A percentile compares a stretch with the other conserved stretches of the same genome.
Evolutionary conservation across 2,113 vertebrate species (phyloP).

Genomic region (Catagonus wagneri): DNA sequence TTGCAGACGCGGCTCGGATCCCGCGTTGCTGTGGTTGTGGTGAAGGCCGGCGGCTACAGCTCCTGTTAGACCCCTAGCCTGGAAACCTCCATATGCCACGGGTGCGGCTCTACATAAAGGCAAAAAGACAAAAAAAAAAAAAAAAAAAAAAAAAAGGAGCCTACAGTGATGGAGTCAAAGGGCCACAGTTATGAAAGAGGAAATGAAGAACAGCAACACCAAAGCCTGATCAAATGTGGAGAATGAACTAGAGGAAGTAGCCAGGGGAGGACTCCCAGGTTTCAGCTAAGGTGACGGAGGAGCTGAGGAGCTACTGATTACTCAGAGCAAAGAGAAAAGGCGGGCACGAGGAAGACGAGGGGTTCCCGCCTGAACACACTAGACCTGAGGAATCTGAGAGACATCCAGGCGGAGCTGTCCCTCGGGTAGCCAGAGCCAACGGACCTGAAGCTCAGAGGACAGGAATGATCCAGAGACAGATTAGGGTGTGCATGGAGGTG

Average conservation of each 20-base stretch:
- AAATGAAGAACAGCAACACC: not conserved
- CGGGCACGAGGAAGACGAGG: not conserved
- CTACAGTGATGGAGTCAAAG: not conserved
- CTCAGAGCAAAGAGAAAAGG: not conserved
- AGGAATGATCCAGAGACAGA: not conserved
- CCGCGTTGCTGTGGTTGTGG: too few relatives aligned
- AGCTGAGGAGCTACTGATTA: not conserved
- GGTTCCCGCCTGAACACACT: not conserved
- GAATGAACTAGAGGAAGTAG: not conserved
- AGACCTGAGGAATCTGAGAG: not conserved
- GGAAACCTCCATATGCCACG: too few relatives aligned
- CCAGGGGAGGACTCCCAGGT: not conserved
- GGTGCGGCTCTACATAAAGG: too few relatives aligned
- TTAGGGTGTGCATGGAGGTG: rapidly evolving
- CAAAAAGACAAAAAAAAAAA: too few relatives aligned
- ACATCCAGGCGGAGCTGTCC: not conserved
- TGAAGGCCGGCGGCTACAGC: too few relatives aligned
- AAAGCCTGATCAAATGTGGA: not conserved
- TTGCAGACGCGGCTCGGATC: too few relatives aligned
- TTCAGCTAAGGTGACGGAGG: not conserved
- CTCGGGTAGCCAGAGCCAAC: not conserved
- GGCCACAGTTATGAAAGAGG: not conserved
- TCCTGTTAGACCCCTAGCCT: too few relatives aligned
- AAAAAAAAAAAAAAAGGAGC: too few relatives aligned
- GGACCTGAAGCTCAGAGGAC: not conserved